Evolutionary conservation across 2,888 invertebrate genomes (phyloP).

Genomic region (Mellilla xanthometata): DNA sequence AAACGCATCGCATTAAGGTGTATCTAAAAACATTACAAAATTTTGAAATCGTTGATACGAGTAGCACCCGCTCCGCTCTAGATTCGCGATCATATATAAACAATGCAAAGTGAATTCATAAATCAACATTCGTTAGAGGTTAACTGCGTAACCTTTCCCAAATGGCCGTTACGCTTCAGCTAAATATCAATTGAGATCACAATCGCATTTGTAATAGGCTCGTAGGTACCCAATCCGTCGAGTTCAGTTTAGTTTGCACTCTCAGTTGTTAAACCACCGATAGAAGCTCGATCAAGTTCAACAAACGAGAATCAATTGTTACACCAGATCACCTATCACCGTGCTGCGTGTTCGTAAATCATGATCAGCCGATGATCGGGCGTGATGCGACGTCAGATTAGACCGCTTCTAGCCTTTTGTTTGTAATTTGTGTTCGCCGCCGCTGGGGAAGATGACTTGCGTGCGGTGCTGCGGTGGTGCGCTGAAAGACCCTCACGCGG

Average conservation of each 20-base stretch:
- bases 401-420: slow-evolving; percentile 73
- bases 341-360: slow-evolving; percentile 74
- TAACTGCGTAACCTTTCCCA: slow-evolving; percentile 52
- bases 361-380: slow-evolving; percentile 76
- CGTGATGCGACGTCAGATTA: slow-evolving; percentile 77
- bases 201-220: slow-evolving; percentile 17
- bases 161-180: slow-evolving; percentile 39
- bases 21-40: slow-evolving; percentile 1
- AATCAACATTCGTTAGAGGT: slow-evolving; percentile 63
- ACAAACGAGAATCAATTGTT: slow-evolving; percentile 61
- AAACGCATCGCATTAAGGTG: slow-evolving; percentile 16
- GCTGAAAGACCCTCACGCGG: slow-evolving; percentile 61
- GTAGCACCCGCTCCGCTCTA: slow-evolving; percentile 28
- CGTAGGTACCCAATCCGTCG: slow-evolving; percentile 5
- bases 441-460: slow-evolving; percentile 75
- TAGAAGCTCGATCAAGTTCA: slow-evolving; percentile 46
- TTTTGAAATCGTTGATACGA: no score
- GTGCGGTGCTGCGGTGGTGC: slow-evolving; percentile 43
- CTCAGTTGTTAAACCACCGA: slow-evolving; percentile 12
- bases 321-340: slow-evolving; percentile 71
- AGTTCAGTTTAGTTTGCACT: slow-evolving; percentile 16
- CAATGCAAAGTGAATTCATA: slow-evolving; percentile 51
- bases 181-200: slow-evolving; percentile 31
- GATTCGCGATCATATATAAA: slow-evolving; percentile 49
- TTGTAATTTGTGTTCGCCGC: slow-evolving; percentile 74